Evolutionary conservation across 2,113 vertebrate species (phyloP).

Genomic region (Isurus oxyrinchus): DNA sequence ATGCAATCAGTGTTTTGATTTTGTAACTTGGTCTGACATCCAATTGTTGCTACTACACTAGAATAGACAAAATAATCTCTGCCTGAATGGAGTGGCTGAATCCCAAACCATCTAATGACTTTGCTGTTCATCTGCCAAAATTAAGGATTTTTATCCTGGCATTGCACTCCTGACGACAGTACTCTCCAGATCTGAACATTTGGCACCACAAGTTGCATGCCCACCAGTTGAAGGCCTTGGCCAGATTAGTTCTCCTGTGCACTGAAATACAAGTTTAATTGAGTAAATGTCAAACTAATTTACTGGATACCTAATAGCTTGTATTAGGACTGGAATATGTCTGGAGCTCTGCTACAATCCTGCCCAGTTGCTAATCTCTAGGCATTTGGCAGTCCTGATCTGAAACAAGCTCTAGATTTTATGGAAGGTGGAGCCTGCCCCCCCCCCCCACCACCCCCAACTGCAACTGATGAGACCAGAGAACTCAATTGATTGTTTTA

Average conservation of each 20-base stretch:
- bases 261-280: neutral
- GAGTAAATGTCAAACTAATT: neutral
- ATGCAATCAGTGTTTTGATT: neutral
- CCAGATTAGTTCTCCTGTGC: neutral
- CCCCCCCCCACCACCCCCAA: neutral
- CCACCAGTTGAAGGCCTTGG: neutral
- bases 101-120: neutral
- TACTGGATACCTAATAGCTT: neutral
- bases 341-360: neutral
- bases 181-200: neutral
- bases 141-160: neutral
- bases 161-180: too few relatives aligned
- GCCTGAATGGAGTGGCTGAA: neutral
- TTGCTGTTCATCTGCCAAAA: neutral
- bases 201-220: neutral
- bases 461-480: neutral
- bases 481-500: too few relatives aligned
- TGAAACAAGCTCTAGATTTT: neutral
- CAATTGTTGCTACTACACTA: too few relatives aligned
- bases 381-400: neutral
- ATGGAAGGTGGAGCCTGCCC: neutral
- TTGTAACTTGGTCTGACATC: neutral
- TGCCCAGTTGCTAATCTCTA: neutral
- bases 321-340: neutral
- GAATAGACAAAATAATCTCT: neutral